These are phyloP conservation scores for Tragelaphus scriptus DNA, from an alignment of 2,113 vertebrate species.

Conservation along the genomic window DNA sequence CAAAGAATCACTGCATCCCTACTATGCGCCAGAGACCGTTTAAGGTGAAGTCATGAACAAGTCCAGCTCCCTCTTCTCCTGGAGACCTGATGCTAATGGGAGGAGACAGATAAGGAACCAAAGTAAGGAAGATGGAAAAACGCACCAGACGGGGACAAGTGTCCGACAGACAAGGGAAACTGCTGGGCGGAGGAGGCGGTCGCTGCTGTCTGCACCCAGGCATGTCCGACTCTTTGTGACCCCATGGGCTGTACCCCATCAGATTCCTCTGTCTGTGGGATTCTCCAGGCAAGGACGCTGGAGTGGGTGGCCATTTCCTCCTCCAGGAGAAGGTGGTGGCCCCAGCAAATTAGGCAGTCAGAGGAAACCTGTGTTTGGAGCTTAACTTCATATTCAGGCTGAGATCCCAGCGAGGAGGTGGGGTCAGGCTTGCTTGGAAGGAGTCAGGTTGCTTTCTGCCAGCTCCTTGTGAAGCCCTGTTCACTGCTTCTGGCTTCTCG, in stretches of 20 bases:
- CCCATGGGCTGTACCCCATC: neutral
- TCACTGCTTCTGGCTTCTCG: rapidly evolving
- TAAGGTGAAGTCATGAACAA: neutral
- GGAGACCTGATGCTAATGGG: neutral
- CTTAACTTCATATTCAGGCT: neutral
- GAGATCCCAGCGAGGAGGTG: rapidly evolving
- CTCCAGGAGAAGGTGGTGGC: neutral
- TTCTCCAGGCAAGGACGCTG: neutral
- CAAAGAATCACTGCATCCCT: neutral
- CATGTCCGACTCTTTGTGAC: neutral
- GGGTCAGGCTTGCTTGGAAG: neutral
- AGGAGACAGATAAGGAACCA: neutral
- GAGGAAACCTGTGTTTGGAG: neutral
- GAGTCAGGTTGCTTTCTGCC: neutral
- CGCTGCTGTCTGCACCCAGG: neutral
- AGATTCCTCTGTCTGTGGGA: neutral
- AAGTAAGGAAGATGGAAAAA: too few relatives aligned
- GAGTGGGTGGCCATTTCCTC: neutral
- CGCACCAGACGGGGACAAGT: rapidly evolving
- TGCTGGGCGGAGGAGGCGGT: neutral
- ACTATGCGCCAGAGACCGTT: neutral
- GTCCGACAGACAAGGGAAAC: neutral
- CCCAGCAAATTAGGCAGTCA: rapidly evolving
- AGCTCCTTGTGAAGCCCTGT: neutral
- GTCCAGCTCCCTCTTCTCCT: neutral